Evolutionary conservation across 2,113 vertebrate genomes (phyloP), one percentile per base, ranked within the genome.

Genomic region (Pantherophis guttatus): DNA sequence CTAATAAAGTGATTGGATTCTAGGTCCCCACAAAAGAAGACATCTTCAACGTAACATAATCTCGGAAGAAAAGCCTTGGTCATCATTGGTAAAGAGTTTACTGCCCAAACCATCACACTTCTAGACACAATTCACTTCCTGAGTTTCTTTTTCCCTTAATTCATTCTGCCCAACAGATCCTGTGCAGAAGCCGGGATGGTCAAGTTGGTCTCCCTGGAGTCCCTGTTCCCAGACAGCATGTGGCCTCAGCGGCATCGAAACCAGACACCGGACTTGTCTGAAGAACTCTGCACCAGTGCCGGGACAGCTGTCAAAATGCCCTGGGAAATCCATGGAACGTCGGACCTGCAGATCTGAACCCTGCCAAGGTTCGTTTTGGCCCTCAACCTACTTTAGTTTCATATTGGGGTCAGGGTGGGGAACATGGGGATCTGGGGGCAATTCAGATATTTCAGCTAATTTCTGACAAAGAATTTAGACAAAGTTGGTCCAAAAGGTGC

Each of bases 141-240:
- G 7, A 33, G 23, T n/a, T 50, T 29, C 50, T 53, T 81, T 90
- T 52, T 3, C 24, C 17, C n/a, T 81, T 4, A 7, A 48, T n/a
- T 26, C 26, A 2, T 24, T 9, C 86, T 57, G 19, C 21, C 24
- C 13, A 8, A 39, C 58, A 93, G 89, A 91, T 88, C 86, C 62
- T 21, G 23, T 24, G 1, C n/a, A 50, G 19, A 52, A 65, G 54
- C 5, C 58, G 9, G 54, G 55, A 94, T 99, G 98, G 98, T 98
- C 98, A 0, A 95, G 97, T 86, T 99, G 98, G 98, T 97, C 97
- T 0, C 92, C 97, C 13, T 99, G 98, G 98, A 98, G 98, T 59
- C 89, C 97, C 26, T 99, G 98, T 94, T 98, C 98, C 0, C 97
- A 98, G 48, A 96, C 97, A 0, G 91, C 96, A 55, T 99, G 98